phyloP scores from a whole-genome alignment of 2,113 vertebrate genomes.

The Zapornia atra region DNA sequence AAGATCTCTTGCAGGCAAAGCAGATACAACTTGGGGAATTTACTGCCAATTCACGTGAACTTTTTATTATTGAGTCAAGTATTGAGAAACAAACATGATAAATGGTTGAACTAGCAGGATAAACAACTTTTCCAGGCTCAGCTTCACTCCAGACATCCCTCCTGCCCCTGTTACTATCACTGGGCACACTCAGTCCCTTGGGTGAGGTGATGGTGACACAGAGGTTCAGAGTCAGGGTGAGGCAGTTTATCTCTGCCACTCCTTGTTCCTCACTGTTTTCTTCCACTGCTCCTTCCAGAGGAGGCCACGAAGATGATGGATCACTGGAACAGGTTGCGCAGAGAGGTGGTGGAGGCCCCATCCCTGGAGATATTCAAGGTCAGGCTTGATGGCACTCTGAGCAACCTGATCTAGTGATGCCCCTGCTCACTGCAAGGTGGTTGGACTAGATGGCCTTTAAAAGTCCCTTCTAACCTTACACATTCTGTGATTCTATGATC shows the following conservation, averaged over 20 bases:
- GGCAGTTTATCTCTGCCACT: background rate
- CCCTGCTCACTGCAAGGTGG: too few relatives aligned
- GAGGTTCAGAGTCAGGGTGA: accelerated
- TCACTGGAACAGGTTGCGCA: too few relatives aligned
- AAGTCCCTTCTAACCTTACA: too few relatives aligned
- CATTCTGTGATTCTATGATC: too few relatives aligned
- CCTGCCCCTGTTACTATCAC: background rate
- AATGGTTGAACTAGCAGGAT: background rate
- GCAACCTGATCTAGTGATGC: too few relatives aligned
- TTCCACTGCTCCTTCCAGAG: background rate
- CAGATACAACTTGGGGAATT: background rate
- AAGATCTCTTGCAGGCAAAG: background rate
- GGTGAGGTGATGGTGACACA: accelerated
- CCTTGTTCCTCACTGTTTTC: background rate
- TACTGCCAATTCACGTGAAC: background rate
- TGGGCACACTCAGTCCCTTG: background rate
- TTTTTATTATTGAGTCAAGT: background rate
- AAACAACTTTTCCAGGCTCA: background rate
- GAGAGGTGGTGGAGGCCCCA: too few relatives aligned
- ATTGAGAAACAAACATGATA: background rate
- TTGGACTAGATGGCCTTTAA: too few relatives aligned
- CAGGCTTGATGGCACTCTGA: too few relatives aligned
- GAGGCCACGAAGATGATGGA: too few relatives aligned
- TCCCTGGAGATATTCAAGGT: too few relatives aligned
- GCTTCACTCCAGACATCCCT: background rate